Evolutionary conservation across 2,113 vertebrate genomes (phyloP).

Genomic region (Siniperca knerii): DNA sequence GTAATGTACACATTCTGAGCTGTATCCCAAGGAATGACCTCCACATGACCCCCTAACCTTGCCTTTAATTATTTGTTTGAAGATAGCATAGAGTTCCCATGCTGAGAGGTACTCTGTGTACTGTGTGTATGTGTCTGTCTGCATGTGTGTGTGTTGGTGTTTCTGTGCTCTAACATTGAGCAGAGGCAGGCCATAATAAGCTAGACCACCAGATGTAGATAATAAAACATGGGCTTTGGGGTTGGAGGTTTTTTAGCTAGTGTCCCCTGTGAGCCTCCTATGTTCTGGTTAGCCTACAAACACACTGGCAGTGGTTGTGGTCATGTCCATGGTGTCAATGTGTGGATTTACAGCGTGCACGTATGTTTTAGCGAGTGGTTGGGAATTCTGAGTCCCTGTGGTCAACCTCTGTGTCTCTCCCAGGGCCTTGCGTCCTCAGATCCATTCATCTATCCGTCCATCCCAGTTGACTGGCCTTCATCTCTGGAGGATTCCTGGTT

Average conservation of each 20-base stretch:
- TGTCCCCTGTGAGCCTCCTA: conserved; percentile 69
- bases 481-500: conserved; percentile 85
- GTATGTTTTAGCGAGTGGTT: conserved; percentile 79
- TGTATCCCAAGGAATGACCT: conserved; percentile 98
- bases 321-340: conserved; percentile 74
- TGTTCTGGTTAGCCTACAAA: conserved; percentile 71
- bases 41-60: conserved; percentile 95
- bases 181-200: conserved; percentile 90
- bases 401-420: conserved; percentile 67
- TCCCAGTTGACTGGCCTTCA: conserved; percentile 76
- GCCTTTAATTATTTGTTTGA: conserved; percentile 99
- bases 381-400: conserved; percentile 72
- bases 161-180: conserved; percentile 76
- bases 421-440: conserved; percentile 46
- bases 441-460: conserved; percentile 64
- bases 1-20: conserved; percentile 96
- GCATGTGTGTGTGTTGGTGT: conserved; percentile 65
- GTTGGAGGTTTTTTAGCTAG: conserved; percentile 71
- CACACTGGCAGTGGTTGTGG: conserved; percentile 69
- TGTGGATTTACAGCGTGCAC: conserved; percentile 75
- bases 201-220: conserved; percentile 94
- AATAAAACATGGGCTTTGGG: conserved; percentile 87
- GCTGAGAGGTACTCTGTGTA: conserved; percentile 90
- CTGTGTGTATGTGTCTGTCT: conserved; percentile 41
- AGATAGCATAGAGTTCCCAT: conserved; percentile 98